Conservation (phyloP, 2,113 vertebrate genomes). For the Laticauda laticaudata region DNA sequence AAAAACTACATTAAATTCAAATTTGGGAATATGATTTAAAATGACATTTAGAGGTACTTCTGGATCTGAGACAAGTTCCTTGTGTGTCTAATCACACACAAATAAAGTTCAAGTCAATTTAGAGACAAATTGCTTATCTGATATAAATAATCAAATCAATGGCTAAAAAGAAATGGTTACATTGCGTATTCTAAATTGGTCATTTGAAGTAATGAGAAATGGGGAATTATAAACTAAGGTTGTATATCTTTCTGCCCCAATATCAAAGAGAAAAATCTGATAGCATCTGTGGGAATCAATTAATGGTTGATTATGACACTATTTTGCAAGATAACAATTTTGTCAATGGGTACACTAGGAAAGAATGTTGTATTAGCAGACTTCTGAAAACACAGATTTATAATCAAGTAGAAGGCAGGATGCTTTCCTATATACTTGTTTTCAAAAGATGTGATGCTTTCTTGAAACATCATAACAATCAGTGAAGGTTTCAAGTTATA, state of each 20-base stretch:
- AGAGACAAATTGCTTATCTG: not conserved
- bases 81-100: not conserved
- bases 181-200: not conserved
- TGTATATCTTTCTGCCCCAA: not conserved
- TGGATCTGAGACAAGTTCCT: not conserved
- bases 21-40: too few species aligned
- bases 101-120: not conserved
- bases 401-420: not conserved
- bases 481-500: not conserved
- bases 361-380: not conserved
- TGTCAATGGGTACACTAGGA: not conserved
- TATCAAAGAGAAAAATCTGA: not conserved
- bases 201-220: not conserved
- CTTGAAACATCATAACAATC: not conserved
- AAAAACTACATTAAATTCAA: too few species aligned
- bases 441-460: not conserved
- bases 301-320: not conserved
- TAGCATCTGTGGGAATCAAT: not conserved
- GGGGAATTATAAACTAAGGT: not conserved
- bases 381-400: not conserved
- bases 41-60: not conserved
- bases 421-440: not conserved
- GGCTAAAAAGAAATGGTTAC: not conserved
- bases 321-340: not conserved
- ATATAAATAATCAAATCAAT: not conserved